These are phyloP conservation scores for Drepanosiphum platanoidis DNA, from an alignment of 2,888 invertebrate genomes.

Conservation along the genomic window DNA sequence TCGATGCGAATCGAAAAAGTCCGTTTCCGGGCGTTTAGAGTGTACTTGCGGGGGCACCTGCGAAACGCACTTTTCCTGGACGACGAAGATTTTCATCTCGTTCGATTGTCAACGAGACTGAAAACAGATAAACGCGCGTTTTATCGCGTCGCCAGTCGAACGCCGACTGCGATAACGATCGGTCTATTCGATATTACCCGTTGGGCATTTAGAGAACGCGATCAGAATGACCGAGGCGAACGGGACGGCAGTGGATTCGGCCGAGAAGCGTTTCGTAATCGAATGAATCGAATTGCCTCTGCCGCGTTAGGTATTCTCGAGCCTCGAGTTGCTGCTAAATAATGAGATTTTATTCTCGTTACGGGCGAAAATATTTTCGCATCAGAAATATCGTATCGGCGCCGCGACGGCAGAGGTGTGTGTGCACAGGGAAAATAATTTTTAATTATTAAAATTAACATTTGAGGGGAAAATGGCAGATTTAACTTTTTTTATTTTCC, in stretches of 20 bases:
- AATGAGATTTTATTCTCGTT: slow-evolving; percentile 34
- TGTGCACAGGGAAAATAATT: slow-evolving; percentile 11
- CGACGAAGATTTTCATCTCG: no score
- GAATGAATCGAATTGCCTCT: slow-evolving; percentile 35
- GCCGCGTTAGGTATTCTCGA: not conserved
- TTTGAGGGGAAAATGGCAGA: slow-evolving; percentile 33
- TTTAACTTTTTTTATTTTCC: slow-evolving; percentile 49
- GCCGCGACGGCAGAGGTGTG: not conserved
- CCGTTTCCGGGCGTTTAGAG: no score
- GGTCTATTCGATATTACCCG: not conserved
- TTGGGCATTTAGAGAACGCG: not conserved
- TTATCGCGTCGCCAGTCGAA: not conserved
- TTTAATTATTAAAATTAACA: slow-evolving; percentile 44
- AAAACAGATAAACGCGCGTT: no score
- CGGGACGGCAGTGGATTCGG: not conserved
- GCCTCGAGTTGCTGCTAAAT: not conserved
- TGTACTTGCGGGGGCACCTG: no score
- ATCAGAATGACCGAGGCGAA: slow-evolving; percentile 2
- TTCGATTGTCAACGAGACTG: no score
- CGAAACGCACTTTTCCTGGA: no score
- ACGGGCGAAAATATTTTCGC: slow-evolving; percentile 1
- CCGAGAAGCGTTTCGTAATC: not conserved
- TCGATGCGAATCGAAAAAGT: no score
- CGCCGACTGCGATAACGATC: not conserved
- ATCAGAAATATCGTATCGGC: slow-evolving; percentile 6